phyloP scores from a whole-genome alignment of 2,888 invertebrate genomes.

The Callinectes sapidus region DNA sequence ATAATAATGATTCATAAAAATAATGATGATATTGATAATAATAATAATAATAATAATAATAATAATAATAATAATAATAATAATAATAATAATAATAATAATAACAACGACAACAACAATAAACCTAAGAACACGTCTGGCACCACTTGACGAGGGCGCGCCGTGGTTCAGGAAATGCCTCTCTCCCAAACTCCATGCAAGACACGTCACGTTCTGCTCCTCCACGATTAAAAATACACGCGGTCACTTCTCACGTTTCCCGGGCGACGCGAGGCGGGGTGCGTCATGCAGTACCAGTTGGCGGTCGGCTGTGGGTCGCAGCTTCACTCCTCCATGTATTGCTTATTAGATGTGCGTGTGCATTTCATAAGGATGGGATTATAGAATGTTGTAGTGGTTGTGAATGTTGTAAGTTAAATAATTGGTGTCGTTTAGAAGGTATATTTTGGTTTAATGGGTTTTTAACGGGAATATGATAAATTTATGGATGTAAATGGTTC shows the following conservation, averaged over 20 bases:
- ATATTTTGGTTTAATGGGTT: too few species aligned
- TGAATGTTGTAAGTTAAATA: too few species aligned
- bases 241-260: not conserved
- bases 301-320: not conserved
- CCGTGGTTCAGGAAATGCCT: constrained; percentile 9
- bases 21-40: too few species aligned
- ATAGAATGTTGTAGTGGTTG: not conserved
- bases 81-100: not conserved
- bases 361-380: not conserved
- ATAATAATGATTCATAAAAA: not conserved
- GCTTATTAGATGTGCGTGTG: not conserved
- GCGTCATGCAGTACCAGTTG: not conserved
- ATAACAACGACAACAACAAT: not conserved
- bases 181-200: not conserved
- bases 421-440: too few species aligned
- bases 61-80: not conserved
- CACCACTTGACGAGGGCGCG: not conserved
- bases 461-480: too few species aligned
- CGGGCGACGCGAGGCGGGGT: not conserved
- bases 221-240: constrained; percentile 13
- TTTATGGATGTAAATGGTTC: too few species aligned
- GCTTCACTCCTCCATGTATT: not conserved
- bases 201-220: constrained; percentile 12
- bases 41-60: not conserved
- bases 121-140: not conserved